Evolutionary conservation across 1,140 invertebrate genomes (phyloP), one percentile per base, ranked within the genome.

Genomic region (Hylaeus anthracinus): DNA sequence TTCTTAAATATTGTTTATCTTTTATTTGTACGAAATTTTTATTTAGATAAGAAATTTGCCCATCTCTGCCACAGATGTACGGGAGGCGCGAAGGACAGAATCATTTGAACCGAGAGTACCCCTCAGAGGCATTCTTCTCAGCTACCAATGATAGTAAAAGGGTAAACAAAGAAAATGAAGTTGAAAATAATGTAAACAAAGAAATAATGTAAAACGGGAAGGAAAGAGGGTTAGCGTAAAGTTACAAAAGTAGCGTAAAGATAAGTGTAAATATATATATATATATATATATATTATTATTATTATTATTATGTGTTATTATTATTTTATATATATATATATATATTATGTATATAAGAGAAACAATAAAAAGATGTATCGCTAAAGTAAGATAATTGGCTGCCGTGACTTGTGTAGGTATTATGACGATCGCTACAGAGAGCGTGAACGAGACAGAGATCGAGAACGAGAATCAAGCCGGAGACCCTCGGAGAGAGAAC

Each of bases 341-440:
- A 26, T 26, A 26, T 26, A 26, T 26, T 26, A 26, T 61, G 53
- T 67, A 45, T 5, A 58, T 39, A 60, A 66, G 2, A 60, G 55
- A 64, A 26, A 72, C 15, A 5, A n/a, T 78, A 60, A n/a, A 64
- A 60, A 73, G 75, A 80, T 72, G 67, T 48, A 79, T 15, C 79
- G 72, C 69, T 86, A 83, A 90, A 84, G 53, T 89, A 89, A 90
- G 87, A 89, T 90, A 91, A 91, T 90, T 84, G 85, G 88, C 84
- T 90, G 87, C 87, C 85, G 85, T 93, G 84, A 90, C 87, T 86
- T 93, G 91, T 92, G 89, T 92, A 94, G 96, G 82, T 97, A 97
- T 94, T 97, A 97, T 94, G 96, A 97, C 85, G 96, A 97, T 92
- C 94, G 97, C 82, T 97, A 97, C 94, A 95, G 96, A 87, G 96